phyloP scores from a whole-genome alignment of 1,140 invertebrate species.

The Cherax quadricarinatus region DNA sequence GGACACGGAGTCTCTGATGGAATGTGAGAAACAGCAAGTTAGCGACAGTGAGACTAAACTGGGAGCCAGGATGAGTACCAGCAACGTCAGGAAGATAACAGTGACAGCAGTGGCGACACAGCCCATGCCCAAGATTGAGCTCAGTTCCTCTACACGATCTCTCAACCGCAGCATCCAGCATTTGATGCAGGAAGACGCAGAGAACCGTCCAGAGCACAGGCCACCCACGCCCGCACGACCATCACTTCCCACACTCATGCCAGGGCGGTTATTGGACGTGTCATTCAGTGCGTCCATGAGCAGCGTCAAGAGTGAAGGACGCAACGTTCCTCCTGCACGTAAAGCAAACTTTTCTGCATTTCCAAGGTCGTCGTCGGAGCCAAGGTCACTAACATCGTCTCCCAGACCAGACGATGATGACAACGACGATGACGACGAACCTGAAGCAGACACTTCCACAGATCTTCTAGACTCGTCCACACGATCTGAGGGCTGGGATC shows the following conservation, averaged over 20 bases:
- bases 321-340: not conserved
- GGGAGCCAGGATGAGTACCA: not conserved
- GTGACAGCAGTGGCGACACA: conserved; percentile 7
- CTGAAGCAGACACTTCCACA: not conserved
- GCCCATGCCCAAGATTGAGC: conserved; percentile 51
- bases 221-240: conserved; percentile 66
- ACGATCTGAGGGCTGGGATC: conserved; percentile 67
- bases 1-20: conserved; percentile 67
- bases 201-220: conserved; percentile 42
- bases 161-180: conserved; percentile 53
- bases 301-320: conserved; percentile 33
- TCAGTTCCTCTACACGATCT: conserved; percentile 21
- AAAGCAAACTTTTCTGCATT: conserved; percentile 38
- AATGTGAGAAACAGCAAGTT: not conserved
- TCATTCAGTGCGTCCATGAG: conserved; percentile 43
- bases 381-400: conserved; percentile 26
- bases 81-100: conserved; percentile 13
- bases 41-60: not conserved
- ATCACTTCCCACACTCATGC: conserved; percentile 58
- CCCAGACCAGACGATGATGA: not conserved
- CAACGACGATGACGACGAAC: not conserved
- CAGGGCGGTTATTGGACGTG: conserved; percentile 36
- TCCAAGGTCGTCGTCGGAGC: conserved; percentile 46
- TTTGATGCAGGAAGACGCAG: conserved; percentile 50
- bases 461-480: conserved; percentile 60